These are phyloP conservation scores for Gisinianus flammeolus DNA, from an alignment of 2,888 invertebrate genomes.

Conservation along the genomic window DNA sequence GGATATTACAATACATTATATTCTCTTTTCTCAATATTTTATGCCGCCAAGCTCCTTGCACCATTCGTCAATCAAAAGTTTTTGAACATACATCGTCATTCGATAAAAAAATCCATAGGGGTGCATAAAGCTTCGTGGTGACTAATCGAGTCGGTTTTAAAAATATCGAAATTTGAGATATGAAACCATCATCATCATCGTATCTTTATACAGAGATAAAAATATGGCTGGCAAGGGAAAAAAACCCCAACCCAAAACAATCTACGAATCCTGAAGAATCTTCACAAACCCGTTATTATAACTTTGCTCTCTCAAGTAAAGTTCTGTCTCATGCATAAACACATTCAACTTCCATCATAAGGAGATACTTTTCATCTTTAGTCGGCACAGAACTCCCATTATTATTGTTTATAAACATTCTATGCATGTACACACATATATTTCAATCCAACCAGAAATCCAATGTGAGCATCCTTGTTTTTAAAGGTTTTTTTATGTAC, in stretches of 20 bases:
- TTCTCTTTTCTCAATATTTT: neutral
- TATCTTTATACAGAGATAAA: neutral
- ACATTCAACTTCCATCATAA: neutral
- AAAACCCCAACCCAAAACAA: neutral
- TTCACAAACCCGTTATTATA: conserved; percentile 16
- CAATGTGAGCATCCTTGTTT: neutral
- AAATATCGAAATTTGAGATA: neutral
- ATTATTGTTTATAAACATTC: neutral
- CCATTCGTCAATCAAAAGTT: too few species aligned
- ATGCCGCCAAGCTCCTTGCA: neutral
- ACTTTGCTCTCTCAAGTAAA: too few species aligned
- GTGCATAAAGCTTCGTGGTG: neutral
- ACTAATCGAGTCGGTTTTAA: neutral
- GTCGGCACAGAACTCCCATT: too few species aligned
- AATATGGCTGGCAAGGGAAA: neutral
- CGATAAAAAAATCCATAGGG: neutral
- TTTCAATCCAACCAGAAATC: neutral
- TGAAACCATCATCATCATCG: neutral
- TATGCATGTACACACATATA: neutral
- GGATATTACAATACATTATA: neutral
- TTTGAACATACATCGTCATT: neutral
- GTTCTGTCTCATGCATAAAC: neutral
- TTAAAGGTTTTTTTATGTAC: too few species aligned
- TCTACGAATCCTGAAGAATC: conserved; percentile 5
- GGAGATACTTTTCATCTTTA: neutral